Evolutionary conservation across 2,797 vertebrate species (phyloP), one percentile per base, ranked within the genome.

Genomic region (Sarcophilus harrisii): DNA sequence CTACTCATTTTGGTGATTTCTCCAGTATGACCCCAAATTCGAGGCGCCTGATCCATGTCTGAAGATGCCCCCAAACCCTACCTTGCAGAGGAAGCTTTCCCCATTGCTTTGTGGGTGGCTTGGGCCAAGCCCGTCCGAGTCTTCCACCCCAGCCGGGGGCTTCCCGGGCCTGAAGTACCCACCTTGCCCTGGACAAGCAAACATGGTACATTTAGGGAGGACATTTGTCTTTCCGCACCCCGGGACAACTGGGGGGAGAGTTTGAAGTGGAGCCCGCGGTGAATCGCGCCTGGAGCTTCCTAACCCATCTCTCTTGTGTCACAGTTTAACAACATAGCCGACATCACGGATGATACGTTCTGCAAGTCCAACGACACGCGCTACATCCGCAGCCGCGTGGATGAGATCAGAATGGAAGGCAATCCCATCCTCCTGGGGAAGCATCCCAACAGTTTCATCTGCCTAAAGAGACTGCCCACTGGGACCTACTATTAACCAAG

Each of bases 261-360:
- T 11, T 73, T 38, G 8, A 10, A n/a, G 21, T 6, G 21, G 16
- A 45, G 18, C 11, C 73, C 9, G 4, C 49, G 4, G 49, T 49
- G 2, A 2, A 4, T 4, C 49, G 4, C 95, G 30, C 94, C 52
- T 93, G 96, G 30, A 45, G 28, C 91, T 10, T 92, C 93, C 52
- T 97, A 60, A 97, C 66, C 16, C 57, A n/a, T 4, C 94, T 97
- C 5, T 97, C 98, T 97, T 98, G 18, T 93, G 97, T 98, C 98
- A 91, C 98, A 99, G 99, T 99, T 99, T 98, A 99, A 99, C 99
- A 99, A 99, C 98, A 99, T 99, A 98, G 99, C 99, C 12, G 98
- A 99, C 0, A 98, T 99, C 98, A 99, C 98, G 27, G 98, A 98
- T 5, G 99, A 99, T 97, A 99, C 99, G 28, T 99, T 99, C 99